Base-by-base conservation (phyloP, 2,113 vertebrate species). In the Indicator indicator region DNA sequence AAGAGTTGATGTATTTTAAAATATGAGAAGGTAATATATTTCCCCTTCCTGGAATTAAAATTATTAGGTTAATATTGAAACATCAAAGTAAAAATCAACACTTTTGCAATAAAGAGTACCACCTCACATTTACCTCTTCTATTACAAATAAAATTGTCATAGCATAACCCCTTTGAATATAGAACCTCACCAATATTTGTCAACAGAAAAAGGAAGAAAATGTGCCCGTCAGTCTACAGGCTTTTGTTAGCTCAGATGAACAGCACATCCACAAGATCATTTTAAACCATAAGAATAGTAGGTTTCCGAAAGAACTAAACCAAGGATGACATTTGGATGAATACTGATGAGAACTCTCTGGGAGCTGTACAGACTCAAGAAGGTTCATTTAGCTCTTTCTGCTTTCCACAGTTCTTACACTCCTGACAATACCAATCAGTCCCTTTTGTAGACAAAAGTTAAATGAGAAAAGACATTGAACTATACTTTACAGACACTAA, bases 241-340 rank as follows among this genome's bases (percentile, higher is more conserved):
- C 67, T 95, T 95, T 95, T 82, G 95, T 91, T 89, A 93, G 50
- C 50, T 94, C 58, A 89, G 63, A 84, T 84, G 86, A 90, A 44
- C 42, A 88, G 75, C 65, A 78, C 40, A 72, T 75, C 50, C 62
- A 75, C 18, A 52, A 32, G 33, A 78, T 86, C 69, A 77, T 90
- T 86, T 88, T 67, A 78, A 90, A 55, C 46, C 48, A 81, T 19
- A 78, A 73, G 64, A 91, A 50, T 62, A 88, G 58, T 11, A 81
- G 14, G 7, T 62, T 94, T 93, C 54, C 54, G 83, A 94, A 88
- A 81, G 80, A 84, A 84, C 44, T n/a, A 54, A 88, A 92, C 32
- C 18, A 55, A 86, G 44, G 38, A 86, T 90, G 86, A 83, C 77
- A 86, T 93, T 94, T 88, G 58, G 48, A 62, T 90, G 58, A 92